These are phyloP conservation scores for Pediacus dermestoides DNA, from an alignment of 2,888 invertebrate genomes.

Conservation along the genomic window DNA sequence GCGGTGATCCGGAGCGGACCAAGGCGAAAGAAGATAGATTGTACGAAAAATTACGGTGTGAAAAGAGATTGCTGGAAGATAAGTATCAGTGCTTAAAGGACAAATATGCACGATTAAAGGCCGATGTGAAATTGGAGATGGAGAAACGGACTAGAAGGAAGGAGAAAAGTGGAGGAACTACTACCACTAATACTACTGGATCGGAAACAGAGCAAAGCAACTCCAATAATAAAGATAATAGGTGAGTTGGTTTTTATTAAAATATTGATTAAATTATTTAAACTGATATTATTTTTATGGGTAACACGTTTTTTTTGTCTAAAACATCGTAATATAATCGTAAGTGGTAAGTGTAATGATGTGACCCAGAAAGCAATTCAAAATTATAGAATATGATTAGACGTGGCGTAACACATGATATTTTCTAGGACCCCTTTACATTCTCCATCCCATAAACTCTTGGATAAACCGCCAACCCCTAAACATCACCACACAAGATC, in stretches of 20 bases:
- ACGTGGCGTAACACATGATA: background rate
- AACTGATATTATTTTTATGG: too few species aligned
- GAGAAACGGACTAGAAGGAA: conserved; percentile 69
- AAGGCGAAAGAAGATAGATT: conserved; percentile 43
- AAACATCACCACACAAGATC: conserved; percentile 38
- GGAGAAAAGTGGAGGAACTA: conserved; percentile 56
- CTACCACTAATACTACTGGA: conserved; percentile 59
- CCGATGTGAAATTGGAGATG: conserved; percentile 72
- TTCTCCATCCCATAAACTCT: conserved; percentile 29
- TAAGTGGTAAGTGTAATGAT: too few species aligned
- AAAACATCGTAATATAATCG: too few species aligned
- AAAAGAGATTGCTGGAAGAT: conserved; percentile 68
- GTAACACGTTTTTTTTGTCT: too few species aligned
- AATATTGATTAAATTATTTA: too few species aligned
- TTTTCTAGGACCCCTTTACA: conserved; percentile 29
- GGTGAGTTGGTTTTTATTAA: conserved; percentile 27
- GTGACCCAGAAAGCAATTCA: too few species aligned
- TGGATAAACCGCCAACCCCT: conserved; percentile 42
- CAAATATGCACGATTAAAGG: conserved; percentile 75
- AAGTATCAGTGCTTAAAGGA: conserved; percentile 79
- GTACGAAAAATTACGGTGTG: conserved; percentile 65
- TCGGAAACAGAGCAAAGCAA: conserved; percentile 78
- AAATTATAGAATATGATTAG: too few species aligned
- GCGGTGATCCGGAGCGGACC: conserved; percentile 51
- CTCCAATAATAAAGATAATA: conserved; percentile 60